Conservation (phyloP, 1,140 invertebrate species). For the Harpegnathos saltator region DNA sequence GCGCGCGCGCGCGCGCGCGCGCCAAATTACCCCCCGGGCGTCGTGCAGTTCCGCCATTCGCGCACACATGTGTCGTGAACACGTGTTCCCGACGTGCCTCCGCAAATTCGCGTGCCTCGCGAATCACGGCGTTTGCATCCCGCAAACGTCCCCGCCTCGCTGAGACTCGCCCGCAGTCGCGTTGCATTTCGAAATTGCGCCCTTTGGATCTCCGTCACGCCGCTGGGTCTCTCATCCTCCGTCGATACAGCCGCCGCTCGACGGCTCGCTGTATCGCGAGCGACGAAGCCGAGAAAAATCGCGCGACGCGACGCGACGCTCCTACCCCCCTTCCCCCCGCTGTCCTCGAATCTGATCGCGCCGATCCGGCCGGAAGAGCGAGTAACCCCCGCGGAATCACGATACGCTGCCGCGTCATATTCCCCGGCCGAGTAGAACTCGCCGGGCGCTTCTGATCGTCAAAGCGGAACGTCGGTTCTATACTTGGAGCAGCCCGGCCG, state of each 20-base stretch:
- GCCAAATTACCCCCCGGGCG: not conserved
- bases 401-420: not conserved
- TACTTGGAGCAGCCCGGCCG: slow-evolving; percentile 65
- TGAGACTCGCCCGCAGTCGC: too few relatives aligned
- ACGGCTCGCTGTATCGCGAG: not conserved
- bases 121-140: too few relatives aligned
- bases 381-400: slow-evolving; percentile 12
- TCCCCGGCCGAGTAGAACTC: slow-evolving; percentile 55
- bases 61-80: not conserved
- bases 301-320: not conserved
- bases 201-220: too few relatives aligned
- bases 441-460: slow-evolving; percentile 62
- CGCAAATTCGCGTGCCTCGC: too few relatives aligned
- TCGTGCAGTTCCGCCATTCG: not conserved
- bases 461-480: slow-evolving; percentile 69
- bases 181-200: too few relatives aligned
- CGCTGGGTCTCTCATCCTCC: too few relatives aligned
- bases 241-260: too few relatives aligned
- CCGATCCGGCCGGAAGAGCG: not conserved
- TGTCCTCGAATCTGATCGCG: not conserved
- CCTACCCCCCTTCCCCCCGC: too few relatives aligned
- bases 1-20: not conserved
- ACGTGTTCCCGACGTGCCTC: too few relatives aligned
- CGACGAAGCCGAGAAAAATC: not conserved
- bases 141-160: too few relatives aligned